phyloP scores from a whole-genome alignment of 2,888 invertebrate genomes.

The Atethmia centrago region DNA sequence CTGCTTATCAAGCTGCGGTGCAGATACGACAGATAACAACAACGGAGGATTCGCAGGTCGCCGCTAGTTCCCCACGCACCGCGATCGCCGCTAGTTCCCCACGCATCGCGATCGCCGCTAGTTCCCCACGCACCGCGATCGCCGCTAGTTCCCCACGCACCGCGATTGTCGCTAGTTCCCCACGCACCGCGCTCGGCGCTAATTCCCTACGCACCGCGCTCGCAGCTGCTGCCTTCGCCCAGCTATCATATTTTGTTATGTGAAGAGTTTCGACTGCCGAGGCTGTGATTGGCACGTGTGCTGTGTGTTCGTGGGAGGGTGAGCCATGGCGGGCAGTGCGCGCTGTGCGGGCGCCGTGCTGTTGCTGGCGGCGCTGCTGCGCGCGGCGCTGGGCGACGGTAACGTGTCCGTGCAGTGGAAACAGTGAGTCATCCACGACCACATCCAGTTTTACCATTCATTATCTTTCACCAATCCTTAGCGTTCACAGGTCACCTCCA shows the following conservation, averaged over 20 bases:
- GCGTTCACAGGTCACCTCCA: neutral
- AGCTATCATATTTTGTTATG: neutral
- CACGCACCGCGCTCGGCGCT: conserved; percentile 12
- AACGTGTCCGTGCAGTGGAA: conserved; percentile 73
- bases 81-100: conserved; percentile 16
- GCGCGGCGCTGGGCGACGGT: conserved; percentile 42
- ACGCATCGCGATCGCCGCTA: conserved; percentile 18
- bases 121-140: conserved; percentile 27
- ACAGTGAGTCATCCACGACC: conserved; percentile 67
- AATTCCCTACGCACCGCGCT: conserved; percentile 22
- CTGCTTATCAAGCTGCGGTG: conserved; percentile 56
- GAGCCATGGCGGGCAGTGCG: neutral
- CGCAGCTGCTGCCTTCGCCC: neutral
- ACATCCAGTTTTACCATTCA: neutral
- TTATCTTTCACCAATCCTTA: neutral
- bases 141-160: conserved; percentile 23
- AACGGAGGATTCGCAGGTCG: conserved; percentile 7
- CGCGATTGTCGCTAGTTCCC: conserved; percentile 31
- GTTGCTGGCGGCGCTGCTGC: conserved; percentile 34
- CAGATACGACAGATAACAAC: conserved; percentile 60
- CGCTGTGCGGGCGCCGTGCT: conserved; percentile 1
- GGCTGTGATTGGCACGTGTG: neutral
- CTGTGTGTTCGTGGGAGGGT: neutral
- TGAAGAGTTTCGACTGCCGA: conserved; percentile 13
- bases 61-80: conserved; percentile 24